phyloP scores from a whole-genome alignment of 2,113 vertebrate species.

The Tiliqua scincoides region DNA sequence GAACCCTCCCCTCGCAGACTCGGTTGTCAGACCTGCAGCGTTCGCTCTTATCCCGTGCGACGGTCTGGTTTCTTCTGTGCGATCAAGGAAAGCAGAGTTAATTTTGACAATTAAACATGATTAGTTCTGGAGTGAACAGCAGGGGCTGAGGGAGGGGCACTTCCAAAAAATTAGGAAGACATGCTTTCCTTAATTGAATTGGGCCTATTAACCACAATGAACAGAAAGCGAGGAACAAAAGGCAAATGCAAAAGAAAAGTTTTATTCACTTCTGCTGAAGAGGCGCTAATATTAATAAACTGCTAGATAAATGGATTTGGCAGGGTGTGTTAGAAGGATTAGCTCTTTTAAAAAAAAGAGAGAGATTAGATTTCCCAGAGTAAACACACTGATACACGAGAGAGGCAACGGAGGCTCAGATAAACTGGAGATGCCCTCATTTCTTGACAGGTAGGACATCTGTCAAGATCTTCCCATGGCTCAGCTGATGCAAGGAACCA shows the following conservation, averaged over 20 bases:
- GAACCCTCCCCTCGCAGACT: neutral
- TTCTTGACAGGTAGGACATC: neutral
- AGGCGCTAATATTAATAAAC: conserved; percentile 62
- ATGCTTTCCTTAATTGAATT: conserved; percentile 72
- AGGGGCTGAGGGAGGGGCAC: neutral
- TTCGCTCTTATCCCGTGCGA: neutral
- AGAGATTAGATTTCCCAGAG: conserved; percentile 37
- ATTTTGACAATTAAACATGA: conserved; percentile 57
- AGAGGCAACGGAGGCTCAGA: fast-evolving
- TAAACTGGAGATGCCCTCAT: fast-evolving
- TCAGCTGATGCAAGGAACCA: neutral
- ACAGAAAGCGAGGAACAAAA: conserved; percentile 43
- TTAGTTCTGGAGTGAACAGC: conserved; percentile 34
- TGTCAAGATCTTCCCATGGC: neutral
- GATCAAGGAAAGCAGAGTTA: conserved; percentile 26
- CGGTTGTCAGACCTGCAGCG: neutral
- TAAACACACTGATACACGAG: neutral
- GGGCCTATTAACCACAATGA: conserved; percentile 51
- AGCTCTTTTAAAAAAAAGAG: conserved; percentile 37
- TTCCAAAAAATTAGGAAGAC: conserved; percentile 51
- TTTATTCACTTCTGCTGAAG: conserved; percentile 36
- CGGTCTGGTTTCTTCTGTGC: neutral
- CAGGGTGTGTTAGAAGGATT: conserved; percentile 46
- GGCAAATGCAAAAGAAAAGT: conserved; percentile 26
- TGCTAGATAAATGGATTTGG: conserved; percentile 47